Percentiles rank a stretch among this genome's conserved stretches.
Evolutionary conservation across 2,888 invertebrate species (phyloP).

Genomic region (Adelphocoris suturalis): DNA sequence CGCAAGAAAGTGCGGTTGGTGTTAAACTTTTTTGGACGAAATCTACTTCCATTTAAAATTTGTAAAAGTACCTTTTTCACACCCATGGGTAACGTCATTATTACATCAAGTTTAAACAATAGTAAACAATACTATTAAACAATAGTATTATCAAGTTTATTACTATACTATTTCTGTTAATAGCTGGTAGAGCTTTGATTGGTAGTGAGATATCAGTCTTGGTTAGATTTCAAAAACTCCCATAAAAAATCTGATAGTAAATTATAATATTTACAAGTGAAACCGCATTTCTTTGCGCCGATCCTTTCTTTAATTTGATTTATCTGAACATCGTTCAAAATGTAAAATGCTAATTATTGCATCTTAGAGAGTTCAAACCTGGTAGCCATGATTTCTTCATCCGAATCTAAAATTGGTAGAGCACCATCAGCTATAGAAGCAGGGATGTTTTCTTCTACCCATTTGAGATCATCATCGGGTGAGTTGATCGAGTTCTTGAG

Average conservation of each 20-base stretch:
- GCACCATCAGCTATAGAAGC: slow-evolving; percentile 85
- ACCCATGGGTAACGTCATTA: too few relatives aligned
- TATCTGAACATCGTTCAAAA: slow-evolving; percentile 14
- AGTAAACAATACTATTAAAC: too few relatives aligned
- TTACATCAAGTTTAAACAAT: too few relatives aligned
- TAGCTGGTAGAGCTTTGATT: background rate
- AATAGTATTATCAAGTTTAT: too few relatives aligned
- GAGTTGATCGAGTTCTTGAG: slow-evolving; percentile 79
- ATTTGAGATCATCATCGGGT: slow-evolving; percentile 88
- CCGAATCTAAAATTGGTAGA: slow-evolving; percentile 85
- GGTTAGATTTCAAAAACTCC: background rate
- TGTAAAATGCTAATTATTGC: slow-evolving; percentile 81
- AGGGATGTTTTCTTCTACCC: slow-evolving; percentile 97
- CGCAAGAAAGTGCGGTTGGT: too few relatives aligned
- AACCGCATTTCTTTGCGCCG: background rate
- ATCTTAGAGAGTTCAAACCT: slow-evolving; percentile 94
- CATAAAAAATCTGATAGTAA: slow-evolving; percentile 2
- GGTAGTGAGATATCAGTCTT: background rate
- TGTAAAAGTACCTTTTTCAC: too few relatives aligned
- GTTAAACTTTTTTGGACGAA: too few relatives aligned
- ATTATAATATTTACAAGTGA: slow-evolving; percentile 27
- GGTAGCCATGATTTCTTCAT: slow-evolving; percentile 91
- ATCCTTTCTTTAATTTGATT: slow-evolving; percentile 18
- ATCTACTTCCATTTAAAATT: too few relatives aligned
- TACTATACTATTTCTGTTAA: too few relatives aligned